Evolutionary conservation across 2,113 vertebrate species (phyloP).

Genomic region (Vombatus ursinus): DNA sequence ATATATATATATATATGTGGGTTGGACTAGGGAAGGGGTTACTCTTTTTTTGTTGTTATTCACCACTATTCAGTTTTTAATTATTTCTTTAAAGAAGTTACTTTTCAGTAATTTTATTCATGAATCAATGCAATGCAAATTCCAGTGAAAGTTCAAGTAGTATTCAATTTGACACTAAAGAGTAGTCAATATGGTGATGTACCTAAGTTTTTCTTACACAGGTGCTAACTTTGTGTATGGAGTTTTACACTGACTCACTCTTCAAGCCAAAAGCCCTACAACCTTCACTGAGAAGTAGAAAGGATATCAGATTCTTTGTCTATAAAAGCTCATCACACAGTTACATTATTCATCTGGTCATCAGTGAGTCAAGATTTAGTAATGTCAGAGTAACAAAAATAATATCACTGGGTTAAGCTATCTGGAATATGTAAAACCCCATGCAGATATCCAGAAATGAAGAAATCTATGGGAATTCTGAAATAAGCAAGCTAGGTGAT

Average conservation of each 20-base stretch:
- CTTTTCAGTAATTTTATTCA: not conserved
- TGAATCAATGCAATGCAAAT: not conserved
- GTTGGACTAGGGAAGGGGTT: slow-evolving; percentile 22
- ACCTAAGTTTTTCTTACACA: not conserved
- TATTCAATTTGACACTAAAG: not conserved
- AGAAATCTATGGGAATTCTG: not conserved
- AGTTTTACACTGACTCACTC: not conserved
- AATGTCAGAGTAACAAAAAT: not conserved
- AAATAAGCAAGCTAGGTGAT: not conserved
- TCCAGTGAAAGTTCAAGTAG: not conserved
- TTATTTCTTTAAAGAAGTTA: slow-evolving; percentile 14
- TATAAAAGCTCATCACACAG: not conserved
- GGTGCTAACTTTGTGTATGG: not conserved
- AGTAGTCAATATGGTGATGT: not conserved
- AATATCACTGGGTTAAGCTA: not conserved
- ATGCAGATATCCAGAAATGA: not conserved
- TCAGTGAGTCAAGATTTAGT: not conserved
- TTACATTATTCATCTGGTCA: not conserved
- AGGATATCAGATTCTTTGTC: not conserved
- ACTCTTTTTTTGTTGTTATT: not conserved
- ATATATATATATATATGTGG: no score
- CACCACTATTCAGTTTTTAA: not conserved
- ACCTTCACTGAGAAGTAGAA: not conserved
- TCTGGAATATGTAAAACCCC: not conserved
- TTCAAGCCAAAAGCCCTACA: not conserved